Conservation (phyloP, 2,113 vertebrate genomes). For the Hippocampus comes region DNA sequence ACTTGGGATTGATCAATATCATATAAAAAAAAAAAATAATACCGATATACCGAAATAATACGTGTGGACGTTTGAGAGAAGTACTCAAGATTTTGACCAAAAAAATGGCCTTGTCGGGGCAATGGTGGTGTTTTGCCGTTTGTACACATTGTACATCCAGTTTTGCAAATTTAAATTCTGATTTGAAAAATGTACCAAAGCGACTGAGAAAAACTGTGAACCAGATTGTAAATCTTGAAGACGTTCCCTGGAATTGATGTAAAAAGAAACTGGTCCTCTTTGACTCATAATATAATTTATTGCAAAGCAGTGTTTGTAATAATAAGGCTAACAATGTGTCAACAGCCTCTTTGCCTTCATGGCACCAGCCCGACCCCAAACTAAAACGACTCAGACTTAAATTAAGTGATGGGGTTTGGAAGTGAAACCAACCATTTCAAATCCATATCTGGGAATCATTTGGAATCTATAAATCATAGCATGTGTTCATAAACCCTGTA, state of each 20-base stretch:
- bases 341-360: conserved; percentile 15
- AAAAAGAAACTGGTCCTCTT: background rate
- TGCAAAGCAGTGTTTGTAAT: background rate
- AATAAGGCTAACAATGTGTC: background rate
- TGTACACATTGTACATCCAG: no score
- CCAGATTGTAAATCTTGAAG: background rate
- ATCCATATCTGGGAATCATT: conserved; percentile 18
- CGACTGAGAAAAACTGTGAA: background rate
- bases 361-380: background rate
- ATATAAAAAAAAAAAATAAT: background rate
- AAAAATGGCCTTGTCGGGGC: no score
- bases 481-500: conserved; percentile 16
- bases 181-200: no score
- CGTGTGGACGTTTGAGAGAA: no score
- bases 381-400: conserved; percentile 12
- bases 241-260: background rate
- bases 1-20: no score
- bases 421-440: conserved; percentile 30
- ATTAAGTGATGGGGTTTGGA: conserved; percentile 12
- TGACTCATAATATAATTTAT: background rate
- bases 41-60: background rate
- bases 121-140: no score
- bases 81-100: no score
- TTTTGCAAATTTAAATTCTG: no score
- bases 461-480: conserved; percentile 18